Conservation (phyloP, 2,888 invertebrate genomes). For the Darwinula stevensoni region DNA sequence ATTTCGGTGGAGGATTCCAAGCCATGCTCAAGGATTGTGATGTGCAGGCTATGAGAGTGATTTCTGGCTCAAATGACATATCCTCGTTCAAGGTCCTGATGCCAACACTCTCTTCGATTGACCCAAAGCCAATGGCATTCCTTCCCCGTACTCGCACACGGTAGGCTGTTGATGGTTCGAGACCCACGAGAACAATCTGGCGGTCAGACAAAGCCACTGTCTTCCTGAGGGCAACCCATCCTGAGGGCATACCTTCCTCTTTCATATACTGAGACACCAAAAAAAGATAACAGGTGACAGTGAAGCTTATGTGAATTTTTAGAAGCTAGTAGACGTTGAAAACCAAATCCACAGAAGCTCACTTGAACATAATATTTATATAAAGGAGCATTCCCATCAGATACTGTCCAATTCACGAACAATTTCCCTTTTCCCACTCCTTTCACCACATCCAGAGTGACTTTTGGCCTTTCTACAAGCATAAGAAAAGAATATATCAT, state of each 20-base stretch:
- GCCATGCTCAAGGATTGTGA: too few relatives aligned
- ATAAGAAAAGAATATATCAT: too few relatives aligned
- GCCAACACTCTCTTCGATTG: too few relatives aligned
- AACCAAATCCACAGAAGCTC: conserved; percentile 5
- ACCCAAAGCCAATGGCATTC: conserved; percentile 32
- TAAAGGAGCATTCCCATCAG: neutral
- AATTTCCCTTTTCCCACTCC: neutral
- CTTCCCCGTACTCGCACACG: conserved; percentile 31
- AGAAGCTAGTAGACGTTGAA: conserved; percentile 2
- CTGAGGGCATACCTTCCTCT: too few relatives aligned
- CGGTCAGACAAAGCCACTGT: too few relatives aligned
- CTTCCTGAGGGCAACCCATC: too few relatives aligned
- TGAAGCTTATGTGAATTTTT: conserved; percentile 1
- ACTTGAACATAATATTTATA: too few relatives aligned
- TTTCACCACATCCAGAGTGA: neutral
- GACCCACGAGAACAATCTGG: conserved; percentile 29
- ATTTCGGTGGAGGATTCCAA: too few relatives aligned
- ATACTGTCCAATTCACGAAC: neutral
- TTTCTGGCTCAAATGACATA: too few relatives aligned
- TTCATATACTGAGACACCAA: too few relatives aligned
- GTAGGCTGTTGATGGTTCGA: conserved; percentile 33
- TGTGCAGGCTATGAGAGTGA: too few relatives aligned
- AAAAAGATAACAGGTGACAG: conserved; percentile 5
- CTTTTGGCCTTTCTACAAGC: neutral
- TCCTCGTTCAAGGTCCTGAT: too few relatives aligned